Base-by-base conservation (phyloP, 2,113 vertebrate species). In the Passer domesticus region DNA sequence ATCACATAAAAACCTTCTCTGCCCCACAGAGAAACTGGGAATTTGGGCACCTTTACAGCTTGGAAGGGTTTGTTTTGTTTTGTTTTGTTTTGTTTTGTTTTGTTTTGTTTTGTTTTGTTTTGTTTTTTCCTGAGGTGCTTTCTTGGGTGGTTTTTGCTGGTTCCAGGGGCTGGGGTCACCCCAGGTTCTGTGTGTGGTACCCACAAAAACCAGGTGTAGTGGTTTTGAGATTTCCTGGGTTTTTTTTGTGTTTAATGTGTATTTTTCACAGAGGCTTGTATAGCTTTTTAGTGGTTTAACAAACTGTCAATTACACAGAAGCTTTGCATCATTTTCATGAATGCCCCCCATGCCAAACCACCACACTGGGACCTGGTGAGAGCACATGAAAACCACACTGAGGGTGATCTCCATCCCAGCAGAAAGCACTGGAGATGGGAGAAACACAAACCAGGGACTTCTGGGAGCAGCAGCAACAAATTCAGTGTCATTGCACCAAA, bases 1-100 rank as follows among this genome's bases (percentile, higher is more conserved):
- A 24, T 25, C 12, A 4, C 0, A 0, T 7, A 24, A 46, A 25
- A 35, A 78, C 24, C 2, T 56, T n/a, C 17, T 43, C 43, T 64
- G 13, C 14, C 11, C 23, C 31, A 8, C 3, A 6, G n/a, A 23
- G 79, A 62, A 83, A 60, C 7, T 5, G 35, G 20, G 15, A 12
- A 22, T 43, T 18, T 44, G 35, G 31, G 9, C 15, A 15, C 4
- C 2, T 84, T 83, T 37, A 9, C 17, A 23, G 2, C 22, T 24
- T 7, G 21, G 11, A 44, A 24, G 6, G 30, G 4, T 12, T 14
- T 27, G 9, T 28, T 52, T 52, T 16, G 17, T 53, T 53, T 17
- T 52, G 28, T 28, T 58, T 58, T 12, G 25, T 58, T 33, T 20
- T n/a, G 6, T 76, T 33, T 33, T 20, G 35, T 49, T 49, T 50